phyloP scores from a whole-genome alignment of 2,113 vertebrate genomes.

The Eulacestoma nigropectus region DNA sequence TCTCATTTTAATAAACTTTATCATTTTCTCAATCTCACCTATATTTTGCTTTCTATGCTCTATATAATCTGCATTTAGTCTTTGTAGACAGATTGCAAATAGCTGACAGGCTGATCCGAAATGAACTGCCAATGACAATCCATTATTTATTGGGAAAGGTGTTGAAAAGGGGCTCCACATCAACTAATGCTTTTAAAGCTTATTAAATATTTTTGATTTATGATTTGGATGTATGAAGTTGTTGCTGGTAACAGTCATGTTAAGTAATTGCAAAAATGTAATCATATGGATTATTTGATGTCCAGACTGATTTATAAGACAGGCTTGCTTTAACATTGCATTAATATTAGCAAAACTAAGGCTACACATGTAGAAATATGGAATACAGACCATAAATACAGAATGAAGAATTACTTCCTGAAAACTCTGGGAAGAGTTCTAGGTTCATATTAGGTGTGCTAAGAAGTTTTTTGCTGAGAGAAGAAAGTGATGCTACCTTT shows the following conservation, averaged over 20 bases:
- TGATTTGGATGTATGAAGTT: neutral
- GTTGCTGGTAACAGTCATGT: neutral
- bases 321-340: neutral
- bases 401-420: neutral
- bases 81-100: neutral
- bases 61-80: neutral
- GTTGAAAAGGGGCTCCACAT: neutral
- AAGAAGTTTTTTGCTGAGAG: neutral
- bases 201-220: neutral
- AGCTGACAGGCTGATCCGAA: neutral
- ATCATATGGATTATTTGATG: neutral
- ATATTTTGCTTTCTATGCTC: neutral
- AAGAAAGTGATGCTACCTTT: neutral
- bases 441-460: neutral
- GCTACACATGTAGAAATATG: neutral
- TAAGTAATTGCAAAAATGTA: neutral
- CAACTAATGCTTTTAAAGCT: neutral
- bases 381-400: neutral
- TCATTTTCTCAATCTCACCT: fast-evolving
- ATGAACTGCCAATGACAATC: neutral
- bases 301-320: neutral
- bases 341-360: neutral
- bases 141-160: neutral
- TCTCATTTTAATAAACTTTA: neutral
- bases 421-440: neutral